Evolutionary conservation across 2,797 vertebrate genomes (phyloP).

Genomic region (Alosa sapidissima): DNA sequence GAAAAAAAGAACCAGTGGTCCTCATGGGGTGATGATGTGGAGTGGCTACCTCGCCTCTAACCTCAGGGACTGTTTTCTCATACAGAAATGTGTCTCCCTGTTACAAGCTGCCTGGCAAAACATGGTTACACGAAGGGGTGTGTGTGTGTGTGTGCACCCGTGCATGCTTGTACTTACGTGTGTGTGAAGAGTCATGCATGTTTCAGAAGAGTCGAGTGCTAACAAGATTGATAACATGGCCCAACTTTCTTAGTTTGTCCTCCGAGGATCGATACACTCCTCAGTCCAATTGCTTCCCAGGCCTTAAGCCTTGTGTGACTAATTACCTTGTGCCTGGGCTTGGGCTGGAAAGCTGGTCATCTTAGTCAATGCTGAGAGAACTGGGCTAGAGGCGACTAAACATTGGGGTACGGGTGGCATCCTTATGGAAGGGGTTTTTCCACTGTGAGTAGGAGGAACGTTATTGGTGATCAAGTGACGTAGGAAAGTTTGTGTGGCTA

Average conservation of each 20-base stretch:
- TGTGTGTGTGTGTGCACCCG: conserved; percentile 52
- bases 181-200: conserved; percentile 52
- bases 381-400: conserved; percentile 60
- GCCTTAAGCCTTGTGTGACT: conserved; percentile 71
- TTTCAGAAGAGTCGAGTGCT: conserved; percentile 70
- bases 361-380: conserved; percentile 60
- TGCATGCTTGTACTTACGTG: conserved; percentile 25
- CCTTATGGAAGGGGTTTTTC: conserved; percentile 45
- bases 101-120: conserved; percentile 68
- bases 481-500: background rate
- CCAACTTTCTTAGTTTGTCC: conserved; percentile 65
- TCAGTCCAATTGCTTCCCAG: conserved; percentile 74
- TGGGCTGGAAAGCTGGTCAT: conserved; percentile 62
- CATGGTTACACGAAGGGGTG: background rate
- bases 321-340: conserved; percentile 72
- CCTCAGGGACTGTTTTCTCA: conserved; percentile 71
- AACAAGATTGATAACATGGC: conserved; percentile 74
- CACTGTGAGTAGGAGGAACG: no score
- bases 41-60: conserved; percentile 56
- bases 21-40: conserved; percentile 43
- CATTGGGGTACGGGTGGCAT: conserved; percentile 55
- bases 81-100: conserved; percentile 74
- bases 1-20: conserved; percentile 5
- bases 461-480: background rate
- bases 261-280: conserved; percentile 72